Evolutionary conservation across 1,140 invertebrate species (phyloP).

Genomic region (Cephus cinctus): DNA sequence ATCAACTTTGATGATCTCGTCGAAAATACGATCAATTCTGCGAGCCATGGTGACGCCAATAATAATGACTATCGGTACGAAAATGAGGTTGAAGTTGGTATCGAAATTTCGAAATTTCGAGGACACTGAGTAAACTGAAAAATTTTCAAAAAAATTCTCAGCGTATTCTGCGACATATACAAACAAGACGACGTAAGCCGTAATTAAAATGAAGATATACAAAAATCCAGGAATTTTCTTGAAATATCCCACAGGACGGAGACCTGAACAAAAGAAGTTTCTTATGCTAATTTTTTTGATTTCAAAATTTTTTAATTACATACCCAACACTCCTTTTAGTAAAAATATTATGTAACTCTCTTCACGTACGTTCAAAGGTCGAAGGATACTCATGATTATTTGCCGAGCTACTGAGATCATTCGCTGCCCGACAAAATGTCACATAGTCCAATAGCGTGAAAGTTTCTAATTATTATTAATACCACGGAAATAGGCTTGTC

Average conservation of each 20-base stretch:
- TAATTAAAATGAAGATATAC: conserved; percentile 10
- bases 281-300: too few species aligned
- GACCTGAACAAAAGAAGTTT: conserved; percentile 13
- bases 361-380: conserved; percentile 10
- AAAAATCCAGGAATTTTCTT: conserved; percentile 10
- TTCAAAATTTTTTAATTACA: too few species aligned
- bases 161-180: conserved; percentile 3
- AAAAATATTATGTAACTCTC: conserved; percentile 15
- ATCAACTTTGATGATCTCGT: conserved; percentile 11
- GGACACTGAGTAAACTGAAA: conserved; percentile 9
- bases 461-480: too few species aligned
- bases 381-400: conserved; percentile 9
- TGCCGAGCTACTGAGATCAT: too few species aligned
- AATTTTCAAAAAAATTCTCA: not conserved
- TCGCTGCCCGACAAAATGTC: too few species aligned
- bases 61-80: conserved; percentile 11
- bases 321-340: conserved; percentile 15
- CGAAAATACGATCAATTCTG: not conserved
- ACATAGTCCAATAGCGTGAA: too few species aligned
- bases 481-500: too few species aligned
- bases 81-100: conserved; percentile 7
- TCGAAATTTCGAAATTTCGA: not conserved
- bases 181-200: conserved; percentile 11
- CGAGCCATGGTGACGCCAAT: conserved; percentile 1
- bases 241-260: conserved; percentile 9